Conservation (phyloP, 2,888 invertebrate genomes). For the Chymomyza amoena region DNA sequence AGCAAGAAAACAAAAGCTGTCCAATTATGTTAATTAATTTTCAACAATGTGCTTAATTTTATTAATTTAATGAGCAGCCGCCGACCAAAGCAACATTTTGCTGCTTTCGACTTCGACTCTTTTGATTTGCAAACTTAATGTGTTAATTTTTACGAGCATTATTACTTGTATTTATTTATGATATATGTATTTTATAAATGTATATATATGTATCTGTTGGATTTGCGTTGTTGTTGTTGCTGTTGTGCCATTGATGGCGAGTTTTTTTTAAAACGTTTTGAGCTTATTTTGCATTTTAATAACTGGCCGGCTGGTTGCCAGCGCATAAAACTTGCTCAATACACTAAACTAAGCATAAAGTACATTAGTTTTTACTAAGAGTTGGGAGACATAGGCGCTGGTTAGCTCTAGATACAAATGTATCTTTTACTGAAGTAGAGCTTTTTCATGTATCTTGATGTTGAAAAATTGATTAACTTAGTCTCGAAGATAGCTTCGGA, state of each 20-base stretch:
- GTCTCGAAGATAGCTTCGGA: too few relatives aligned
- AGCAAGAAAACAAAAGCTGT: constrained; percentile 40
- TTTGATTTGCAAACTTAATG: constrained; percentile 8
- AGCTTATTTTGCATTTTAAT: constrained; percentile 64
- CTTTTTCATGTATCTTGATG: too few relatives aligned
- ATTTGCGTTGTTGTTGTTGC: constrained; percentile 1
- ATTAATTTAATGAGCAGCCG: constrained; percentile 65
- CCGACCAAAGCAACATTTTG: constrained; percentile 19
- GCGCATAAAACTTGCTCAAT: not conserved
- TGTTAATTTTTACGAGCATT: constrained; percentile 32
- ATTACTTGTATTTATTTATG: constrained; percentile 31
- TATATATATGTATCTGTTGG: constrained; percentile 9
- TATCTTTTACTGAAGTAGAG: too few relatives aligned
- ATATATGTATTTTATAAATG: constrained; percentile 20
- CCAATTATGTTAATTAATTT: constrained; percentile 69
- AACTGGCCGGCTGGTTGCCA: constrained; percentile 33
- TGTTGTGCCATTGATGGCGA: constrained; percentile 4
- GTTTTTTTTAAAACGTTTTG: constrained; percentile 10
- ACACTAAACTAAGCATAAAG: not conserved
- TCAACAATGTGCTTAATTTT: constrained; percentile 54
- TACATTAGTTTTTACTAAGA: not conserved
- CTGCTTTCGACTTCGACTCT: not conserved
- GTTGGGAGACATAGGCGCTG: too few relatives aligned
- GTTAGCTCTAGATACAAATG: too few relatives aligned
- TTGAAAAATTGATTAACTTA: too few relatives aligned